Conservation (phyloP, 2,888 invertebrate genomes). For the Drosophila kanekoi region DNA sequence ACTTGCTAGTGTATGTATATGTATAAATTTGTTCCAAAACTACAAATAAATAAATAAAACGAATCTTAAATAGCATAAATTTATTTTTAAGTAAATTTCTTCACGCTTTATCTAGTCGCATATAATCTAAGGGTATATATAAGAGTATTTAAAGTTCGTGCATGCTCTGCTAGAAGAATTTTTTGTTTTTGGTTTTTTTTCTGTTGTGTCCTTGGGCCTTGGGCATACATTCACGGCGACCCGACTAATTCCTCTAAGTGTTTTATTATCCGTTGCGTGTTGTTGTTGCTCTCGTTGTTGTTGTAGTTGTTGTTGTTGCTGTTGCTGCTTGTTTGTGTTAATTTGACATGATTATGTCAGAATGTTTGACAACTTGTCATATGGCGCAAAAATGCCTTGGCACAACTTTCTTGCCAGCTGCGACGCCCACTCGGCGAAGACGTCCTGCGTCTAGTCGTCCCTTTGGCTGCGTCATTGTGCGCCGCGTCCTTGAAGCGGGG, state of each 20-base stretch:
- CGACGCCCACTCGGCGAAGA: not conserved
- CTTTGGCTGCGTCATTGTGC: conserved; percentile 20
- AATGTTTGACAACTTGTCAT: conserved; percentile 77
- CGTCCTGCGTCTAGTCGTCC: conserved; percentile 1
- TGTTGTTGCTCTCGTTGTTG: conserved; percentile 26
- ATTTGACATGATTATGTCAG: conserved; percentile 81
- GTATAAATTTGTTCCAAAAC: too few relatives aligned
- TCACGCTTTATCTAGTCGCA: too few relatives aligned
- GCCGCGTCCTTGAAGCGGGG: conserved; percentile 52
- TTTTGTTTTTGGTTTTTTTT: not conserved
- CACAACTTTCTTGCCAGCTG: conserved; percentile 4
- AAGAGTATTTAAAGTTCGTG: conserved; percentile 3
- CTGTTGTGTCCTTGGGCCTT: conserved; percentile 48
- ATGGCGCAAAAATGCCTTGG: conserved; percentile 38
- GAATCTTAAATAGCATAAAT: too few relatives aligned
- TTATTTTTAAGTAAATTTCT: too few relatives aligned
- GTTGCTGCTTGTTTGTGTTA: conserved; percentile 59
- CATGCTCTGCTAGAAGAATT: not conserved
- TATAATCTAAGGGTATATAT: not conserved
- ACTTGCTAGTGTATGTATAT: too few relatives aligned
- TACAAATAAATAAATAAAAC: too few relatives aligned
- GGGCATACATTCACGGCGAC: conserved; percentile 31
- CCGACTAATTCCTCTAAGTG: conserved; percentile 72
- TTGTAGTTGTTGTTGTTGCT: conserved; percentile 16
- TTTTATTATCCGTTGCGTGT: conserved; percentile 68